Conservation (phyloP, 92 coral and sea anemone species). For the Actinostola sp. region DNA sequence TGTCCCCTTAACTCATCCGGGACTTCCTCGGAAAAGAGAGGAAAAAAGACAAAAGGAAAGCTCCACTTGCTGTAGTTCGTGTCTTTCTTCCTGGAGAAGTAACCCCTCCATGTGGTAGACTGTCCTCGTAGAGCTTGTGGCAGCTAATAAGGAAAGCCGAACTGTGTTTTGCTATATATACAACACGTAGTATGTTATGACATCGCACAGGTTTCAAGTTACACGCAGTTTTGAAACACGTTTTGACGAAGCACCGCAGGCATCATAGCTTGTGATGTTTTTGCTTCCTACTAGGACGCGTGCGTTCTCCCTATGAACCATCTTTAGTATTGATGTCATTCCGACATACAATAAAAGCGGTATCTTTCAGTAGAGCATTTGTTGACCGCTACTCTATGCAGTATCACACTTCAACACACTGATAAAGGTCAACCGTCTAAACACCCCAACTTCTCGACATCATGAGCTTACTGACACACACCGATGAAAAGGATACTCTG, state of each 20-base stretch:
- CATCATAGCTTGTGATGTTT: background rate
- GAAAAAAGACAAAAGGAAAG: no score
- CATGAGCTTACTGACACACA: slow-evolving; percentile 40
- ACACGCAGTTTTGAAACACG: no score
- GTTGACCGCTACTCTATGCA: slow-evolving; percentile 6
- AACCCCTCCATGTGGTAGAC: no score
- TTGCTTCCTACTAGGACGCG: background rate
- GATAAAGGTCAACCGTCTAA: slow-evolving; percentile 40
- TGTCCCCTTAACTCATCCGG: no score
- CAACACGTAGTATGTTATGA: no score
- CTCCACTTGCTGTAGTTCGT: no score
- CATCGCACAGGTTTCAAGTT: no score
- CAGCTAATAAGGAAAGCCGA: no score
- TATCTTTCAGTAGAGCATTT: slow-evolving; percentile 31
- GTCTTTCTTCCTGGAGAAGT: no score
- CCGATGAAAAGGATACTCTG: slow-evolving; percentile 13
- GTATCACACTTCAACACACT: slow-evolving; percentile 38
- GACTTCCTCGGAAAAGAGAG: no score
- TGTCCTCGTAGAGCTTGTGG: no score
- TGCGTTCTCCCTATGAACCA: slow-evolving; percentile 15
- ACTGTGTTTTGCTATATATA: no score
- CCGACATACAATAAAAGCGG: slow-evolving; percentile 33
- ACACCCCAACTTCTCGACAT: slow-evolving; percentile 29
- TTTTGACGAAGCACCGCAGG: background rate
- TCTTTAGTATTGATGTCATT: slow-evolving; percentile 21